Conservation (phyloP, 23 tunicate genomes). For the Phallusia fumigata region DNA sequence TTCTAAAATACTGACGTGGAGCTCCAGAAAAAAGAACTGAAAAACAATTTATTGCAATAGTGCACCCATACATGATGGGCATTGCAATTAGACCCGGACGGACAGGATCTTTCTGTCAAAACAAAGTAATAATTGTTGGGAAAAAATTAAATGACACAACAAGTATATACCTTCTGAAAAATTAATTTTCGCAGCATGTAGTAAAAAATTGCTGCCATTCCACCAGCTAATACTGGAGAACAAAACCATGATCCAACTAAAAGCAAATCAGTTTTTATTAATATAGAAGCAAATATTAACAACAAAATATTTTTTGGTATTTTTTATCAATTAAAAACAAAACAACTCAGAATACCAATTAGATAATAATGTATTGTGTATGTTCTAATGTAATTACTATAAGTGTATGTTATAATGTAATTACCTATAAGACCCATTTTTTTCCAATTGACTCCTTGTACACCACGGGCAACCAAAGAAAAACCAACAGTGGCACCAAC, state of each 20-base stretch:
- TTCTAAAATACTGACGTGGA: constrained; percentile 27
- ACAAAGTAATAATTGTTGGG: no score
- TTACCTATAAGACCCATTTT: constrained; percentile 73
- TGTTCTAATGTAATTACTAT: no score
- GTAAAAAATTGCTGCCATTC: constrained; percentile 76
- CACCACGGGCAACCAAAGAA: constrained; percentile 84
- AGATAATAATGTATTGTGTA: no score
- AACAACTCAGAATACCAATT: no score
- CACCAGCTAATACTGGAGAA: constrained; percentile 92
- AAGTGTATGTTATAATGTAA: no score
- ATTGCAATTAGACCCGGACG: constrained; percentile 69
- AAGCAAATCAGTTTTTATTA: constrained; percentile 5
- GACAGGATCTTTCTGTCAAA: constrained; percentile 66
- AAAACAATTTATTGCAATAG: constrained; percentile 81
- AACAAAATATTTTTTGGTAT: no score
- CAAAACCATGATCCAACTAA: constrained; percentile 97
- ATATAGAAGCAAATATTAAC: no score
- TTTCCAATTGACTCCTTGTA: constrained; percentile 69
- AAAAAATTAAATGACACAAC: no score
- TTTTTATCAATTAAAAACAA: no score
- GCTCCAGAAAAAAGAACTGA: constrained; percentile 83
- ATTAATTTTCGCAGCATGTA: constrained; percentile 54
- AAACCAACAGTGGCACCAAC: constrained; percentile 98
- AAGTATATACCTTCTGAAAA: constrained; percentile 51
- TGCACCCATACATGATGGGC: constrained; percentile 85